Evolutionary conservation across 2,888 invertebrate species (phyloP).

Genomic region (Harpagoxenus sublaevis): DNA sequence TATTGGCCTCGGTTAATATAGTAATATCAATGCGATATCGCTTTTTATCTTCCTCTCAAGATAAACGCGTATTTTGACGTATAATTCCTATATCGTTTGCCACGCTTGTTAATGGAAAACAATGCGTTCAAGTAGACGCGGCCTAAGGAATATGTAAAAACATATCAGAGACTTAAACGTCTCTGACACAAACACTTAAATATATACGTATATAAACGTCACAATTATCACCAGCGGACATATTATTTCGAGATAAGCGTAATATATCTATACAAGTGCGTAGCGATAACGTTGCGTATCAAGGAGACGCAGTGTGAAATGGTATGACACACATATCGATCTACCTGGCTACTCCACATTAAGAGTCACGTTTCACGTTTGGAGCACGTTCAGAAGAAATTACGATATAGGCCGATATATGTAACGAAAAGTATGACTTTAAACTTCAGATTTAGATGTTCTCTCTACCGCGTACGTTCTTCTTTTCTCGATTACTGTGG

Average conservation of each 20-base stretch:
- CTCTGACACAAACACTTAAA: conserved; percentile 38
- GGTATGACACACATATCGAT: conserved; percentile 42
- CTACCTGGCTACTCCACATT: neutral
- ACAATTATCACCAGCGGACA: conserved; percentile 8
- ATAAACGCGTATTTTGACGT: neutral
- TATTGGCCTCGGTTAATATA: neutral
- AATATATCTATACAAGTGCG: neutral
- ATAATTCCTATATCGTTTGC: conserved; percentile 19
- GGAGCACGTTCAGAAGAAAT: neutral
- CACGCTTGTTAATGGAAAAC: conserved; percentile 57
- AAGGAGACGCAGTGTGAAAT: neutral
- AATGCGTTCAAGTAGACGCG: conserved; percentile 80
- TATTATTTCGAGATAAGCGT: conserved; percentile 24
- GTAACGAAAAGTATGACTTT: neutral
- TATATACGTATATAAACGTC: neutral
- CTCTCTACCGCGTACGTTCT: neutral
- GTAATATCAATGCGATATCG: neutral
- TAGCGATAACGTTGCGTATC: conserved; percentile 7
- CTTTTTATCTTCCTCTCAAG: neutral
- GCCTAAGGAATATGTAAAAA: conserved; percentile 77
- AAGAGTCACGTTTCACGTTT: neutral
- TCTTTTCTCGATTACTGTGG: neutral
- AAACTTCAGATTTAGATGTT: conserved; percentile 12
- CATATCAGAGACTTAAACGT: conserved; percentile 29
- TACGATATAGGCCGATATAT: neutral